Percentiles rank a stretch among this genome's conserved stretches.
phyloP scores from a whole-genome alignment of 2,113 vertebrate species.

The Mobula birostris region DNA sequence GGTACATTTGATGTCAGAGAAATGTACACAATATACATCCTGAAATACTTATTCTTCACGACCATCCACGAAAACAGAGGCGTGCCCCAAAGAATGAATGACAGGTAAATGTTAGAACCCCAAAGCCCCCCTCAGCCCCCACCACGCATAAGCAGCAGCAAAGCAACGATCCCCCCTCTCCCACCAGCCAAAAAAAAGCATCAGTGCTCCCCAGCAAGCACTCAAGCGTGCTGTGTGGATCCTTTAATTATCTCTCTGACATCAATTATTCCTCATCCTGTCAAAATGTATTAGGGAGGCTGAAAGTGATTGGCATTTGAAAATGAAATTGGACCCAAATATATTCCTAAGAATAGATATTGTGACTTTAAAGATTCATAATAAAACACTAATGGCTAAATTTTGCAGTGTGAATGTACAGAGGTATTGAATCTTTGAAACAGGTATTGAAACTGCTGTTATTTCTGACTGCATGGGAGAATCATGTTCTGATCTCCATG shows the following conservation, averaged over 20 bases:
- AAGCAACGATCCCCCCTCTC: too few relatives aligned
- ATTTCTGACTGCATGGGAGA: not conserved
- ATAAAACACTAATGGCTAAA: not conserved
- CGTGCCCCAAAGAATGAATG: too few relatives aligned
- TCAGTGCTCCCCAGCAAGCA: too few relatives aligned
- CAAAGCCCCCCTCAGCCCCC: too few relatives aligned
- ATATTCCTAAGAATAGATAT: not conserved
- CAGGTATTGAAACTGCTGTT: not conserved
- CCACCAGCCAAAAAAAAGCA: too few relatives aligned
- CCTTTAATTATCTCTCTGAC: not conserved
- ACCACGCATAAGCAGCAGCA: too few relatives aligned
- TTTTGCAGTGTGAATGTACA: not conserved
- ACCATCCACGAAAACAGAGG: too few relatives aligned
- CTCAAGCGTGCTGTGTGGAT: not conserved
- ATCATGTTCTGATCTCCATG: not conserved
- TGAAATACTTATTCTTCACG: too few relatives aligned
- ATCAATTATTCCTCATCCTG: not conserved
- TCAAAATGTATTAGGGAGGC: not conserved
- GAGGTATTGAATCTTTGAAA: not conserved
- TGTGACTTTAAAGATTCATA: not conserved
- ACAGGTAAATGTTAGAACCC: too few relatives aligned
- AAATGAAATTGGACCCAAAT: not conserved
- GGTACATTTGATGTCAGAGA: too few relatives aligned
- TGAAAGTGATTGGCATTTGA: not conserved
- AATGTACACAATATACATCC: too few relatives aligned